Percentiles rank a stretch among this genome's conserved stretches.
Conservation (phyloP, 2,888 invertebrate genomes). For the Tuberolachnus salignus region DNA sequence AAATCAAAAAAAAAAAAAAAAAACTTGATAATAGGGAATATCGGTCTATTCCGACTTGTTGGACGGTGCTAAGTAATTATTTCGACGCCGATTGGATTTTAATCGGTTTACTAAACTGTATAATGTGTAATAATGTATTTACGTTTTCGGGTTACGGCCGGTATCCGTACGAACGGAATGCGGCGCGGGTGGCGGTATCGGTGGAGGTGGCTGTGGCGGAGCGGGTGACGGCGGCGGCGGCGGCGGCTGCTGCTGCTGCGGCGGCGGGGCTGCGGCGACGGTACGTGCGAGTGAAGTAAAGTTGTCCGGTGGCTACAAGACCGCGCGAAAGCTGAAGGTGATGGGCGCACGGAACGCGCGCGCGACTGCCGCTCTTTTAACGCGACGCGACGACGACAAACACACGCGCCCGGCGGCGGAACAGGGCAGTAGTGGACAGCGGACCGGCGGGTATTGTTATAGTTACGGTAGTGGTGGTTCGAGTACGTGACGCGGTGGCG, state of each 20-base stretch:
- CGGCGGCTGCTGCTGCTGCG: neutral
- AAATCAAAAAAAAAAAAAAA: too few species aligned
- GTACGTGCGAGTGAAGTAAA: constrained; percentile 12
- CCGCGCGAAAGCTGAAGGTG: constrained; percentile 35
- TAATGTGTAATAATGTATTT: neutral
- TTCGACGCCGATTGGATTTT: too few species aligned
- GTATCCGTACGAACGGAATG: neutral
- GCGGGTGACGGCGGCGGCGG: neutral
- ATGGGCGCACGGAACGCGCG: constrained; percentile 10
- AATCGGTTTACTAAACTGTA: too few species aligned
- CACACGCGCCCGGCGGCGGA: neutral
- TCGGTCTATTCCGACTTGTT: too few species aligned
- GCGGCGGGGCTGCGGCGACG: neutral
- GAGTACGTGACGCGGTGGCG: neutral
- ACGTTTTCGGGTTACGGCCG: constrained; percentile 3
- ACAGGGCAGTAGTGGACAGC: neutral
- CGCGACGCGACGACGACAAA: neutral
- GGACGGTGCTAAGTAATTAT: too few species aligned
- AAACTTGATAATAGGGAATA: too few species aligned
- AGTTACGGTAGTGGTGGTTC: too few species aligned
- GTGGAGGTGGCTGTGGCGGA: neutral
- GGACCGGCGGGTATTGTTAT: too few species aligned
- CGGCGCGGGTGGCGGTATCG: neutral
- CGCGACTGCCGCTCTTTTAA: constrained; percentile 10
- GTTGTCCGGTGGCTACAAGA: constrained; percentile 31